Evolutionary conservation across 2,797 vertebrate genomes (phyloP).

Genomic region (Furcifer pardalis): DNA sequence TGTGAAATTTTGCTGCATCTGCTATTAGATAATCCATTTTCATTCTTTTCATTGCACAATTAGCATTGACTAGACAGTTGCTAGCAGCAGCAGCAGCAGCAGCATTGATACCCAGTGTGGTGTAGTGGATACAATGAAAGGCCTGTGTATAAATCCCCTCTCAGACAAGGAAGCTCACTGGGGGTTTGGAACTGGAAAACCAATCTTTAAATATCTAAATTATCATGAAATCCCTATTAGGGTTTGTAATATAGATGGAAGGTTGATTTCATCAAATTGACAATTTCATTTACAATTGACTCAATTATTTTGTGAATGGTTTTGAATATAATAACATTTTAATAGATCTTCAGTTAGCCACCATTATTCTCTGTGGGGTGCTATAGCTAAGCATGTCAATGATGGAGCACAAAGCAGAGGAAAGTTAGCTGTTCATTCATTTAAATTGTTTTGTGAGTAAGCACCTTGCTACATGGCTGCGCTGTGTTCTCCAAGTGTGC

Average conservation of each 20-base stretch:
- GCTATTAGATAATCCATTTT: too few species aligned
- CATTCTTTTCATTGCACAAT: too few species aligned
- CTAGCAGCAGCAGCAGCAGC: too few species aligned
- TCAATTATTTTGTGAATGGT: slow-evolving; percentile 40
- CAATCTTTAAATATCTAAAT: too few species aligned
- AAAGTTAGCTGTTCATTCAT: background rate
- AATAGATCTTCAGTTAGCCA: slow-evolving; percentile 28
- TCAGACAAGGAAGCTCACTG: too few species aligned
- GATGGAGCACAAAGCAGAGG: background rate
- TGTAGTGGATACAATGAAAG: too few species aligned
- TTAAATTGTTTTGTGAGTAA: slow-evolving; percentile 18
- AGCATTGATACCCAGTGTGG: too few species aligned
- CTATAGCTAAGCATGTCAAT: slow-evolving; percentile 11
- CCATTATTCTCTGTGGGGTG: slow-evolving; percentile 32
- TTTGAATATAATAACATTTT: background rate
- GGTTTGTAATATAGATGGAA: slow-evolving; percentile 9
- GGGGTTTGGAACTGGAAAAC: too few species aligned
- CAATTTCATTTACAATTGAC: background rate
- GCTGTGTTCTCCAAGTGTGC: background rate
- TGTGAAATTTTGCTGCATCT: too few species aligned
- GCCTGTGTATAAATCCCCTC: too few species aligned
- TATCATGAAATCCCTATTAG: too few species aligned
- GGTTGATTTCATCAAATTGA: background rate
- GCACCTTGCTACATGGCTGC: background rate
- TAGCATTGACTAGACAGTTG: too few species aligned